These are phyloP conservation scores for Orthosia cruda DNA, from an alignment of 2,888 invertebrate species.

Conservation along the genomic window DNA sequence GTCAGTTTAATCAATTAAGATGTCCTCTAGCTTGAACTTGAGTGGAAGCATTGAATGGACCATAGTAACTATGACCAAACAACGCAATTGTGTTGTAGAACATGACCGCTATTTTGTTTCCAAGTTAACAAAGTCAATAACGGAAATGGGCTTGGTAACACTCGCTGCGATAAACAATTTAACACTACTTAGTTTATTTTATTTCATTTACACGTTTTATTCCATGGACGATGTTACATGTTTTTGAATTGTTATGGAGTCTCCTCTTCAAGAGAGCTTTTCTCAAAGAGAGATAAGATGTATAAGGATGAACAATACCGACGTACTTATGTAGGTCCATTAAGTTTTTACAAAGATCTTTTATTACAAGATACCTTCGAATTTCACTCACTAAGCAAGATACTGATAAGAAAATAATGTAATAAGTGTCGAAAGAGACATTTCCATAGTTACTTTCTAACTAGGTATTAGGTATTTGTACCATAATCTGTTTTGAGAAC, in stretches of 20 bases:
- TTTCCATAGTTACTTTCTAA: not conserved
- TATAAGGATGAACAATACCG: not conserved
- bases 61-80: not conserved
- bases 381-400: too few relatives aligned
- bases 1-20: constrained; percentile 28
- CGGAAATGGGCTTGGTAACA: constrained; percentile 12
- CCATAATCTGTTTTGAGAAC: not conserved
- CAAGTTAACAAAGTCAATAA: constrained; percentile 12
- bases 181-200: not conserved
- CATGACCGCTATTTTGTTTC: not conserved
- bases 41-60: not conserved
- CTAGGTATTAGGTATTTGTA: not conserved
- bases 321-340: not conserved
- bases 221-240: not conserved
- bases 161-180: constrained; percentile 10
- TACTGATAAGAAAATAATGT: not conserved
- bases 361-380: constrained; percentile 1
- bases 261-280: not conserved
- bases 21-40: constrained; percentile 3
- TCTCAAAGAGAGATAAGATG: not conserved
- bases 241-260: constrained; percentile 3
- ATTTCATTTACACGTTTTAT: constrained; percentile 4
- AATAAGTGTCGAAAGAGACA: not conserved
- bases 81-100: constrained; percentile 7
- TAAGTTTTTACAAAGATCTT: constrained; percentile 8